Conservation (phyloP, 2,113 vertebrate species). For the Mesitornis unicolor region DNA sequence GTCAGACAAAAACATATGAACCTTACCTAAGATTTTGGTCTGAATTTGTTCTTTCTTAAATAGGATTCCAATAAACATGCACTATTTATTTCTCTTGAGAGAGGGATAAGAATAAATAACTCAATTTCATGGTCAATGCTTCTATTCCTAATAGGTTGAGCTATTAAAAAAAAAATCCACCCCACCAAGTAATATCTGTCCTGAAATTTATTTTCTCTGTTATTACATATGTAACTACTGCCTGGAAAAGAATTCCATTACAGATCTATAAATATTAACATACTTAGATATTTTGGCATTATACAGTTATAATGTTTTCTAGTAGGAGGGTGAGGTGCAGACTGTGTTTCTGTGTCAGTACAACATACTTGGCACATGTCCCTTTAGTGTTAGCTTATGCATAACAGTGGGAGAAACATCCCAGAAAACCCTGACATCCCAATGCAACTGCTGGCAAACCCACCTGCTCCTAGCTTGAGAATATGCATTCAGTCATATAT, state of each 20-base stretch:
- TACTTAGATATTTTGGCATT: background rate
- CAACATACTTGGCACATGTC: background rate
- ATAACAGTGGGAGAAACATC: background rate
- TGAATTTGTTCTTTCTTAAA: background rate
- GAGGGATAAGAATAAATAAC: background rate
- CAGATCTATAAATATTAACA: background rate
- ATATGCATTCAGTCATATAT: background rate
- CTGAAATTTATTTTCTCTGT: background rate
- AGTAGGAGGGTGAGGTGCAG: background rate
- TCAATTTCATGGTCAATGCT: background rate
- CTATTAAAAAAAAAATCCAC: background rate
- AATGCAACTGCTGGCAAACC: background rate
- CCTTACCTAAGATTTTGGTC: accelerated
- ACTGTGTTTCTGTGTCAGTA: background rate
- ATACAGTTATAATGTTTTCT: background rate
- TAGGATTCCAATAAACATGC: background rate
- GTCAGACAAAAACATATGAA: background rate
- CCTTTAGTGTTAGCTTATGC: background rate
- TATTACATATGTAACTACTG: background rate
- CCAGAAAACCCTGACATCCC: background rate
- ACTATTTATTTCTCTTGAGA: background rate
- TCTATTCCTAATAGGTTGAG: background rate
- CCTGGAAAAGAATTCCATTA: background rate
- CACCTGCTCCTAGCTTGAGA: background rate
- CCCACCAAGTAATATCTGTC: background rate